Percentiles rank a stretch among this genome's conserved stretches.
Evolutionary conservation across 2,113 vertebrate species (phyloP).

Genomic region (Marmota monax): DNA sequence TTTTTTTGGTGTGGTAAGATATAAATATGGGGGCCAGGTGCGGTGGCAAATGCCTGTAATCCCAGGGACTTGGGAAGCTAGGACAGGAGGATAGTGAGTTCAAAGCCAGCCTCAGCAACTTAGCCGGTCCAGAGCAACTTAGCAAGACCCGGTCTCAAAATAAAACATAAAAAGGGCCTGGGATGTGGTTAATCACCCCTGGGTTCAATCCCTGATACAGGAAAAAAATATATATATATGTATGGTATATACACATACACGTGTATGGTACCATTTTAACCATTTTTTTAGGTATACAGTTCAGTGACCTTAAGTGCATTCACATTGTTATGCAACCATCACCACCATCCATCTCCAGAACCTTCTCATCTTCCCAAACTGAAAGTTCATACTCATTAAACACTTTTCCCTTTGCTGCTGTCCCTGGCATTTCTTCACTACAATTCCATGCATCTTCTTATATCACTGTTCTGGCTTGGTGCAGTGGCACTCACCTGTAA

Average conservation of each 20-base stretch:
- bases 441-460: background rate
- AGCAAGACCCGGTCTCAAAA: no score
- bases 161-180: no score
- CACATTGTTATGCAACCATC: background rate
- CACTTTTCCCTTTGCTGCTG: background rate
- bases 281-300: background rate
- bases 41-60: no score
- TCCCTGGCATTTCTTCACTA: background rate
- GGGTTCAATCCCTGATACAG: no score
- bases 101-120: no score
- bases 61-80: no score
- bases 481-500: no score
- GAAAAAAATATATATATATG: no score
- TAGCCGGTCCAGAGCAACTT: no score
- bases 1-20: conserved; percentile 23
- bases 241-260: background rate
- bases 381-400: background rate
- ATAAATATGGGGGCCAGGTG: background rate
- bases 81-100: no score
- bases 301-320: background rate
- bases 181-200: no score
- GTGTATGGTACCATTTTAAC: background rate
- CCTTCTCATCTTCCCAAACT: background rate
- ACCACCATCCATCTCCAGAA: background rate
- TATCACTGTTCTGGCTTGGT: background rate